Evolutionary conservation across 1,140 invertebrate species (phyloP).

Genomic region (Bombus cullumanus): DNA sequence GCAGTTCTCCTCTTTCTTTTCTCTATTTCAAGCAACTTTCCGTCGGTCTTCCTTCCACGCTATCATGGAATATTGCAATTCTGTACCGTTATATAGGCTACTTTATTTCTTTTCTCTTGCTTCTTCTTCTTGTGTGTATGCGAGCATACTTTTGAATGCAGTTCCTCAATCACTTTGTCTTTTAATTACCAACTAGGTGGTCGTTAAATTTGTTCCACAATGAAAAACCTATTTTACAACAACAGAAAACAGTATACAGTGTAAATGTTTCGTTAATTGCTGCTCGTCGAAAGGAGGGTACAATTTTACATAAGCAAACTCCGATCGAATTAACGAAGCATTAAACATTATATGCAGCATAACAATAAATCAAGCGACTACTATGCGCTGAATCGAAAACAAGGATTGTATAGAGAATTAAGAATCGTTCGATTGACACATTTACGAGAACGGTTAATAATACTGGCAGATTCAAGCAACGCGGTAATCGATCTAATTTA

Average conservation of each 20-base stretch:
- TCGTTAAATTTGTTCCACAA: neutral
- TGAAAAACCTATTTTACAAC: too few species aligned
- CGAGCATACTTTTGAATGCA: neutral
- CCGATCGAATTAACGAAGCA: too few species aligned
- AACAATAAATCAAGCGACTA: neutral
- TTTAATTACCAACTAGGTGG: neutral
- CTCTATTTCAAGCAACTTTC: slow-evolving; percentile 11
- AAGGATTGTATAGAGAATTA: slow-evolving; percentile 6
- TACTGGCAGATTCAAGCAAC: neutral
- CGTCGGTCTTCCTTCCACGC: neutral
- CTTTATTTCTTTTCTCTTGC: neutral
- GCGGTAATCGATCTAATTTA: neutral
- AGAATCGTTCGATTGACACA: neutral
- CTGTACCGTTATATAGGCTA: neutral
- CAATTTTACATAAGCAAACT: neutral
- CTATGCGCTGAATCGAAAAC: too few species aligned
- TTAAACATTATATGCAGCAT: too few species aligned
- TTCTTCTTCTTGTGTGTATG: neutral
- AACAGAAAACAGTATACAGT: too few species aligned
- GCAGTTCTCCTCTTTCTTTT: slow-evolving; percentile 7
- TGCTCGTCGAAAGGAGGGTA: too few species aligned
- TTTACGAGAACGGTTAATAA: neutral
- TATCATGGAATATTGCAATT: slow-evolving; percentile 42
- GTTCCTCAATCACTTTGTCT: neutral
- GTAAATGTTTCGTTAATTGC: neutral